Evolutionary conservation across 2,113 vertebrate genomes (phyloP).

Genomic region (Rana temporaria): DNA sequence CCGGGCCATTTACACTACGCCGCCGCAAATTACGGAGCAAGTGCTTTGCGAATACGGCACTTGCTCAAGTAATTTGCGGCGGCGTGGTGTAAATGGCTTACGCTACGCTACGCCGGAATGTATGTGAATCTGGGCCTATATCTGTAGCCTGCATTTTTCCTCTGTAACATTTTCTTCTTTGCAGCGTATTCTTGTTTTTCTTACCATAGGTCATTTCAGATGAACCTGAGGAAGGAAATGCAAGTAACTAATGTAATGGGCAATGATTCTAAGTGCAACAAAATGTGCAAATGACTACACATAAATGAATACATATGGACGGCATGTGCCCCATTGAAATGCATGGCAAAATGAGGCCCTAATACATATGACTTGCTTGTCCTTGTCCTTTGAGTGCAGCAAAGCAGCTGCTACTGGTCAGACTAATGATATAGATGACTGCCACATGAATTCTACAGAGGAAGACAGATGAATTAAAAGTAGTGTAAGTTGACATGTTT

Average conservation of each 20-base stretch:
- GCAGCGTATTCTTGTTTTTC: no score
- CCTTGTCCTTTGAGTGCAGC: conserved; percentile 42
- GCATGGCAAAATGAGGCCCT: conserved; percentile 36
- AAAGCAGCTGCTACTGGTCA: conserved; percentile 52
- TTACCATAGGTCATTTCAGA: background rate
- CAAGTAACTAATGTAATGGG: conserved; percentile 6
- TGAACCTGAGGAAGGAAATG: background rate
- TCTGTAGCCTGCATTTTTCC: no score
- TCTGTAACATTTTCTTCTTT: no score
- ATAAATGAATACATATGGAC: conserved; percentile 34
- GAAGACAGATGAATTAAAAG: conserved; percentile 52
- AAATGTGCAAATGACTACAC: conserved; percentile 37
- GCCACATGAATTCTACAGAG: conserved; percentile 44
- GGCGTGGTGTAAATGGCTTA: no score
- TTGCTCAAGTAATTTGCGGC: no score
- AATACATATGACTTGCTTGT: conserved; percentile 42
- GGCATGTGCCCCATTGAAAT: conserved; percentile 47
- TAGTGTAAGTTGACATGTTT: conserved; percentile 49
- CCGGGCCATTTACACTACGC: no score
- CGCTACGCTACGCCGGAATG: no score
- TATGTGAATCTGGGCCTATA: no score
- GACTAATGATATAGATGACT: conserved; percentile 58
- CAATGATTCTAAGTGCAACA: conserved; percentile 43
- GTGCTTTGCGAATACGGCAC: no score
- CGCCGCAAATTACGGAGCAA: no score